Base-by-base conservation (phyloP, 2,113 vertebrate genomes). In the Gobio gobio region DNA sequence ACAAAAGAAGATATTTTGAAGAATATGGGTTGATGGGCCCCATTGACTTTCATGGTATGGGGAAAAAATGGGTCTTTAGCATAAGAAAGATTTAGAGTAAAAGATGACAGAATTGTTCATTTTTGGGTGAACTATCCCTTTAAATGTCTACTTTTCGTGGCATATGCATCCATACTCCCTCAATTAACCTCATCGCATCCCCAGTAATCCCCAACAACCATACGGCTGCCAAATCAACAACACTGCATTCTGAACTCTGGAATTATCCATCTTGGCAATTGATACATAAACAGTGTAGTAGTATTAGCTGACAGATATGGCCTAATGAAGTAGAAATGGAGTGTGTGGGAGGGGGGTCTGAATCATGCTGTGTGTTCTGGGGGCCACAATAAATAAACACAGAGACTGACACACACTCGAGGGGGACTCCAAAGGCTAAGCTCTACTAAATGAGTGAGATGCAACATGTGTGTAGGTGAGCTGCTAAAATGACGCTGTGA, bases 291-390 rank as follows among this genome's bases (percentile, higher is more conserved):
- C 91, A 90, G 90, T 92, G 58, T 89, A 92, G 90, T 92, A 92
- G 90, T 89, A 80, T 83, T 91, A 93, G 73, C 73, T 83, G 61
- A 84, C 58, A 87, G 84, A 89, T 82, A 87, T 78, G 82, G 82
- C 90, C 93, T 93, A 91, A 93, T 93, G 92, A 94, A 93, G 91
- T 92, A 91, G 92, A 93, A 93, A 93, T 90, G 91, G 89, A 91
- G 88, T 92, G 93, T 93, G 94, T 94, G 93, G 94, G 95, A 92
- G 94, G 93, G 90, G 90, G 90, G 87, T 90, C 91, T 94, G 94
- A 94, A 92, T 94, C 94, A 95, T 90, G 88, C 90, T 90, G 78
- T 72, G 92, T 92, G 93, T 94, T 94, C 91, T 89, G 91, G 92
- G 92, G 93, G 92, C 90, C 92, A 91, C 89, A 88, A 90, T 91